Conservation (phyloP, 1,140 invertebrate species). For the Pseudomyrmex pallidus region DNA sequence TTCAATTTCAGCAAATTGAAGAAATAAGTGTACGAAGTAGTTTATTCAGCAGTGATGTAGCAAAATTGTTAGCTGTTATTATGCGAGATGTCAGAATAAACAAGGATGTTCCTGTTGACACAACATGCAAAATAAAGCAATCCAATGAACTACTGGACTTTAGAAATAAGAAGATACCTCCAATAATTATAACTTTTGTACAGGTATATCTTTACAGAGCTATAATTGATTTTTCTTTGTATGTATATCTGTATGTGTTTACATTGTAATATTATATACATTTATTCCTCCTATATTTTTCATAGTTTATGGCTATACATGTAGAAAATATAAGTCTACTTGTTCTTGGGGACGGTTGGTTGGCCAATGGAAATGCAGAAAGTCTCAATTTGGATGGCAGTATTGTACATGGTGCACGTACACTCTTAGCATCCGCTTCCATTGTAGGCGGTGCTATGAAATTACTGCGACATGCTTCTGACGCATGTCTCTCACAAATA, state of each 20-base stretch:
- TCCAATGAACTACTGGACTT: slow-evolving; percentile 87
- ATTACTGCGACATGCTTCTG: slow-evolving; percentile 83
- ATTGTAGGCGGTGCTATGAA: slow-evolving; percentile 86
- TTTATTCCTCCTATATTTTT: not conserved
- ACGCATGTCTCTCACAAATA: slow-evolving; percentile 89
- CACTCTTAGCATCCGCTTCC: slow-evolving; percentile 89
- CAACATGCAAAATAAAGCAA: slow-evolving; percentile 75
- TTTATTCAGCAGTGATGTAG: slow-evolving; percentile 95
- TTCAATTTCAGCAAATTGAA: slow-evolving; percentile 91
- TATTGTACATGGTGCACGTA: slow-evolving; percentile 89
- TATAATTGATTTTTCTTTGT: slow-evolving; percentile 14
- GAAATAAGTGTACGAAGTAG: slow-evolving; percentile 94
- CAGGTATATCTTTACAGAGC: slow-evolving; percentile 86
- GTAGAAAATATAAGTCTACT: slow-evolving; percentile 93
- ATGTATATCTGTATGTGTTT: slow-evolving; percentile 14
- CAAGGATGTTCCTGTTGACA: slow-evolving; percentile 87
- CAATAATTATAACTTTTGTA: slow-evolving; percentile 92
- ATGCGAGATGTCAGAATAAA: slow-evolving; percentile 94
- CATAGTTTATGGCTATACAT: slow-evolving; percentile 94
- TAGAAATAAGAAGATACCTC: slow-evolving; percentile 90
- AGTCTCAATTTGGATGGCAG: slow-evolving; percentile 92
- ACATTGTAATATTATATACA: slow-evolving; percentile 13
- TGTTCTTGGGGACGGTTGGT: slow-evolving; percentile 90
- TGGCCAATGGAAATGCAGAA: slow-evolving; percentile 90
- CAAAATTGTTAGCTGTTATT: slow-evolving; percentile 94